Evolutionary conservation across 2,888 invertebrate genomes (phyloP), one percentile per base, ranked within the genome.

Genomic region (Disparrhopalites patrizii): DNA sequence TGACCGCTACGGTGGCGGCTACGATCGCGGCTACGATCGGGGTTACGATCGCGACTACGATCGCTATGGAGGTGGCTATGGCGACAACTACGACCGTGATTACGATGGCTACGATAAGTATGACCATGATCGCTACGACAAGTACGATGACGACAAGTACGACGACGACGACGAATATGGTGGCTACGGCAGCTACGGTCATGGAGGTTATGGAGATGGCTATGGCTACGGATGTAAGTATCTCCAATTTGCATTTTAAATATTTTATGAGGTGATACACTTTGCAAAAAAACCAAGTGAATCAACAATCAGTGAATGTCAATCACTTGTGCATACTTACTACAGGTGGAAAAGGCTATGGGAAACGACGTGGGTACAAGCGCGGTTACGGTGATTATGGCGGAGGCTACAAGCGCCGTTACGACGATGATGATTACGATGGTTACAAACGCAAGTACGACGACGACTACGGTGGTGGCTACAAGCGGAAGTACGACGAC

Each of bases 31-130:
- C 3, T 38, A 43, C 36, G 43, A 43, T 3, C 43, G 58, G 20
- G 15, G 27, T 28, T 15, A n/a, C 18, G 25, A 25, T 13, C 20
- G 58, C 36, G 58, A 43, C 31, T 33, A 33, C 20, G 33, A 20
- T 7, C 10, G 62, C 51, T 62, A 62, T 18, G 40, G 52, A 60
- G 25, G 23, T 61, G 23, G 50, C 3, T 18, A 30, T 8, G 51
- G 31, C 28, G 36, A 36, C 43, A 28, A 43, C 10, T 27, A 18
- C 28, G n/a, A 58, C 33, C 23, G 57, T n/a, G 25, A 23, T 13
- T 27, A 25, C 15, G 38, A 57, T n/a, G 36, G 43, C 5, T 31
- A 33, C 31, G 60, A 47, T n/a, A 15, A 60, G 3, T 43, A 33
- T 23, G 15, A 31, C 54, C 18, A 30, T 3, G 27, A 28, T 13